Evolutionary conservation across 2,113 vertebrate genomes (phyloP), one percentile per base, ranked within the genome.

Genomic region (Shinisaurus crocodilurus): DNA sequence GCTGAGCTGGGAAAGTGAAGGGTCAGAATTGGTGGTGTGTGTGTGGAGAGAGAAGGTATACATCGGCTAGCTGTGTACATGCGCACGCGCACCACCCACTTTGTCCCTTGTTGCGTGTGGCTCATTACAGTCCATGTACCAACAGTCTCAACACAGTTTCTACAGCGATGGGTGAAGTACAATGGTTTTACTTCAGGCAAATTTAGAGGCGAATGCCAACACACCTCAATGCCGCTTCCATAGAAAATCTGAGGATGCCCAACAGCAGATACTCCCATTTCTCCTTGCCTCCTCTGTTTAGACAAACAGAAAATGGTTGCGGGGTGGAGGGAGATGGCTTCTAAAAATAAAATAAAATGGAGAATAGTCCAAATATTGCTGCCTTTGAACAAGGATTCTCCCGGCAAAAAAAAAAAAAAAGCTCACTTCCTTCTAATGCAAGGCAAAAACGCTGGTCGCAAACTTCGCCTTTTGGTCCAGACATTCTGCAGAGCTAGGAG

Each of bases 401-500:
- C 6, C 84, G n/a, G 27, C 25, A n/a, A n/a, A n/a, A n/a, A n/a
- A n/a, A n/a, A n/a, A n/a, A 43, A 50, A 48, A 45, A 25, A 23
- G 32, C 54, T 60, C 16, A 3, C 54, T 23, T 48, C 50, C n/a
- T 60, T 12, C 34, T 3, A 29, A 94, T 92, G 90, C 94, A 95
- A 95, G 94, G 94, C 94, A 94, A 95, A 95, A 93, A 93, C 91
- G 89, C 92, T 32, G 5, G 92, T 79, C 50, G 37, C 74, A 75
- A 79, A 86, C 91, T 96, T 93, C 88, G 92, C 90, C 96, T 45
- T 16, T 96, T 92, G 94, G 93, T 93, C 93, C 89, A 93, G 93
- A 90, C 94, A 93, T 93, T 94, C 88, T 54, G 96, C 95, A 91
- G 95, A 97, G 96, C 95, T 95, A 91, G 93, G 96, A 96, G 96